phyloP scores from a whole-genome alignment of 2,888 invertebrate genomes.

The Drosophila borealis region DNA sequence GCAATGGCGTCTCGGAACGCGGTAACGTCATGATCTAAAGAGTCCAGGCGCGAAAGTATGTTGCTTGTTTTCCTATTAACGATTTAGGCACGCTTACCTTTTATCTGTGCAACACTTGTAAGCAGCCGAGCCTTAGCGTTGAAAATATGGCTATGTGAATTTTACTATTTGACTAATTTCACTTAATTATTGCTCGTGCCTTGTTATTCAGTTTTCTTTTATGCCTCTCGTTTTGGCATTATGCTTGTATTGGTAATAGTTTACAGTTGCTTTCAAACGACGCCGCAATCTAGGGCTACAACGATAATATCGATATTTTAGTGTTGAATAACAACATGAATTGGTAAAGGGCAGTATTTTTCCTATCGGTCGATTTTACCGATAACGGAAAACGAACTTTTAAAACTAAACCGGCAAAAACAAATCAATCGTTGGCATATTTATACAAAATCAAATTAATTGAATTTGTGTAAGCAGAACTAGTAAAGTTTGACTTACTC shows the following conservation, averaged over 20 bases:
- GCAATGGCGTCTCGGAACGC: conserved; percentile 81
- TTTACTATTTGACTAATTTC: conserved; percentile 7
- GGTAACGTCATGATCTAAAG: conserved; percentile 79
- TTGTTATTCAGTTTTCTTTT: conserved; percentile 46
- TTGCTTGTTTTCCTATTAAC: not conserved
- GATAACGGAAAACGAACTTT: not conserved
- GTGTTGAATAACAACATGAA: conserved; percentile 45
- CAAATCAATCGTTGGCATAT: not conserved
- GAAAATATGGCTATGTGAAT: not conserved
- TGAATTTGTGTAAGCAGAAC: too few relatives aligned
- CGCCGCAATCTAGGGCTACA: conserved; percentile 68
- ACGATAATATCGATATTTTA: conserved; percentile 22
- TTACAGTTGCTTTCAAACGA: conserved; percentile 78
- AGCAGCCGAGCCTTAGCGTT: not conserved
- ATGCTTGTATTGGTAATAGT: conserved; percentile 71
- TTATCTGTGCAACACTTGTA: conserved; percentile 9
- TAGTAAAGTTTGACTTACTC: too few relatives aligned
- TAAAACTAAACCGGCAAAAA: not conserved
- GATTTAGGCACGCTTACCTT: conserved; percentile 4
- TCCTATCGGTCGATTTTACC: not conserved
- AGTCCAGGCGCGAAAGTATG: conserved; percentile 11
- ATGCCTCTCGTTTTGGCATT: conserved; percentile 35
- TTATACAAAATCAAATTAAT: not conserved
- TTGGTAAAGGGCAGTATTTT: not conserved
- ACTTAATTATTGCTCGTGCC: conserved; percentile 25